A percentile compares a stretch with the other conserved stretches of the same genome.
phyloP scores from a whole-genome alignment of 2,113 vertebrate species.

The Sylvia atricapilla region DNA sequence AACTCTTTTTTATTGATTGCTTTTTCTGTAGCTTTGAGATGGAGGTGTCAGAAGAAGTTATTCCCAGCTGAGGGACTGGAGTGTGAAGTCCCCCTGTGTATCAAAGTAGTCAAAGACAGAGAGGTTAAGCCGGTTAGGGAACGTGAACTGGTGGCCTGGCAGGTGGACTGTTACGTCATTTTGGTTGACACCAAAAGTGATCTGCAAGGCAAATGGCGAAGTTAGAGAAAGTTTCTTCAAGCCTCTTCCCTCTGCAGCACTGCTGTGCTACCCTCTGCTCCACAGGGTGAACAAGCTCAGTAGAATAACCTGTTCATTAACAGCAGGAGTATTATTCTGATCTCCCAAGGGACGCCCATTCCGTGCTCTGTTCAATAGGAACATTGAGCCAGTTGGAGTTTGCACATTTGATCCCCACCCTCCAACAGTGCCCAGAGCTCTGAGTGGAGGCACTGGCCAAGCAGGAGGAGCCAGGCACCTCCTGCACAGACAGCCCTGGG shows the following conservation, averaged over 20 bases:
- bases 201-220: conserved; percentile 43
- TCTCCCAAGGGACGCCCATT: neutral
- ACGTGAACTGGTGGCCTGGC: conserved; percentile 66
- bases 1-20: conserved; percentile 43
- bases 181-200: conserved; percentile 54
- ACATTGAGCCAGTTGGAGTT: neutral
- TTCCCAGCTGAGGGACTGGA: conserved; percentile 65
- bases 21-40: conserved; percentile 2
- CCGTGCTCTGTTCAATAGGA: neutral
- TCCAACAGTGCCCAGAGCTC: neutral
- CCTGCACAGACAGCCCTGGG: neutral
- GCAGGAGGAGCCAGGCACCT: neutral
- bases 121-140: conserved; percentile 71
- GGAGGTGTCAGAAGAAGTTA: conserved; percentile 4
- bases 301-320: neutral
- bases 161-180: conserved; percentile 65
- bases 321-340: neutral
- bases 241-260: neutral
- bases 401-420: neutral
- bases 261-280: neutral
- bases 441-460: neutral
- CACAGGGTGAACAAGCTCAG: neutral
- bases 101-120: conserved; percentile 65
- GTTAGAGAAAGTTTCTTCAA: neutral
- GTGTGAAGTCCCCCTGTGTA: conserved; percentile 60